Evolutionary conservation across 2,888 invertebrate species (phyloP).

Genomic region (Nemotelus nigrinus): DNA sequence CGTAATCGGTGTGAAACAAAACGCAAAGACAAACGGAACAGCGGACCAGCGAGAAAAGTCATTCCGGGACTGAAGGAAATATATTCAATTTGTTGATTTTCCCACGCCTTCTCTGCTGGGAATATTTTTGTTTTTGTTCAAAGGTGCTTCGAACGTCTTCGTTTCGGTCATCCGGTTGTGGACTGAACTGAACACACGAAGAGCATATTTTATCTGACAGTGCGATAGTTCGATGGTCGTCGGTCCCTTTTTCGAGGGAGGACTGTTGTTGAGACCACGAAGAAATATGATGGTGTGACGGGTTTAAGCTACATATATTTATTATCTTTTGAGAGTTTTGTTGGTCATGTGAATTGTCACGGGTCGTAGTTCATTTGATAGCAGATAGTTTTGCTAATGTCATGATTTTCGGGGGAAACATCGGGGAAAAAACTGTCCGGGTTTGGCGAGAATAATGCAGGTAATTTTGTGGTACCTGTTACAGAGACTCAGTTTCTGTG

Average conservation of each 20-base stretch:
- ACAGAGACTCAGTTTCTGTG: too few species aligned
- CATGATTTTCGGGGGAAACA: too few species aligned
- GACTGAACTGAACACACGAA: neutral
- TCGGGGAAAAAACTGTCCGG: too few species aligned
- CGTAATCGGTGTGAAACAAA: conserved; percentile 6
- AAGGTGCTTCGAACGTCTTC: too few species aligned
- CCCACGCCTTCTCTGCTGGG: conserved; percentile 26
- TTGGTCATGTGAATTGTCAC: conserved; percentile 12
- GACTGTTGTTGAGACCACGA: neutral
- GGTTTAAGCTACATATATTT: conserved; percentile 3
- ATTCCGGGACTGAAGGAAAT: neutral
- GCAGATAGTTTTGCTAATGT: too few species aligned
- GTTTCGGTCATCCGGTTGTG: neutral
- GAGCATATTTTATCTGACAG: neutral
- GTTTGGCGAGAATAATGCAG: too few species aligned
- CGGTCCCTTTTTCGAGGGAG: too few species aligned
- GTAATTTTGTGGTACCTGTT: too few species aligned
- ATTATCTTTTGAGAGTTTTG: conserved; percentile 1
- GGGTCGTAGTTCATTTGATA: neutral
- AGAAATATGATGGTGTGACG: neutral
- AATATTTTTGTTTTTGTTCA: neutral
- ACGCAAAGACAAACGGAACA: neutral
- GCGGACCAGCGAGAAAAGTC: neutral
- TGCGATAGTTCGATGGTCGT: too few species aligned
- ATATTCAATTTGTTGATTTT: conserved; percentile 33